Base-by-base conservation (phyloP, 2,797 vertebrate genomes). In the Epinephelus malabaricus region DNA sequence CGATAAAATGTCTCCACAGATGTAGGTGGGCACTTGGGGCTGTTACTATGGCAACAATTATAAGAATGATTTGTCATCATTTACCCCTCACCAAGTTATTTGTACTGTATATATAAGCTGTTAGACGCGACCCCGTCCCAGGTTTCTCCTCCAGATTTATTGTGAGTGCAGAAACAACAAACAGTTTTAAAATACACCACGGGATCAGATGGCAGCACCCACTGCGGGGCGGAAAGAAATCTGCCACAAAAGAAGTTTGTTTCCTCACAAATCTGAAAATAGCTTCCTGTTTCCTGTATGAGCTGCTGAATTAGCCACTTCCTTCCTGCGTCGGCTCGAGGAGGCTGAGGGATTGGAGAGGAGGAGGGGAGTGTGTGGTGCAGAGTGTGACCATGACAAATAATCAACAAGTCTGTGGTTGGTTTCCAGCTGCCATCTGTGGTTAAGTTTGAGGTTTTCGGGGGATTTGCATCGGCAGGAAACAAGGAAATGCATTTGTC, bases 201-300 rank as follows among this genome's bases (percentile, higher is more conserved):
- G 9, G 53, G 67, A 76, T 86, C 76, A 76, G 74, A 76, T 15
- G 23, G 67, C 65, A 19, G 19, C 14, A 63, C 53, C 69, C 64
- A 5, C 53, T 51, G 69, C 12, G 65, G 75, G 40, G 68, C 15
- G 54, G 51, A 82, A 83, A 84, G 78, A 76, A 81, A 55, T 3
- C 53, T 5, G 73, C 74, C 80, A 75, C 82, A 79, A 69, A 78
- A 87, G 53, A 69, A 50, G 74, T 83, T 84, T 74, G 78, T 73
- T 90, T 91, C 84, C 90, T 56, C 69, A 10, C 81, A 82, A 90
- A 92, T 93, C 78, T 78, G 76, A 82, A 93, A 94, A 94, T 91
- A 81, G 81, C 89, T 95, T 95, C 93, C 93, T 81, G 89, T 93
- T 95, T 95, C 92, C 94, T 93, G 91, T 88, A 92, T 90, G 73